A percentile compares a stretch with the other conserved stretches of the same genome.
These are phyloP conservation scores for Zaprionus bogoriensis DNA, from an alignment of 2,888 invertebrate genomes.

Conservation along the genomic window DNA sequence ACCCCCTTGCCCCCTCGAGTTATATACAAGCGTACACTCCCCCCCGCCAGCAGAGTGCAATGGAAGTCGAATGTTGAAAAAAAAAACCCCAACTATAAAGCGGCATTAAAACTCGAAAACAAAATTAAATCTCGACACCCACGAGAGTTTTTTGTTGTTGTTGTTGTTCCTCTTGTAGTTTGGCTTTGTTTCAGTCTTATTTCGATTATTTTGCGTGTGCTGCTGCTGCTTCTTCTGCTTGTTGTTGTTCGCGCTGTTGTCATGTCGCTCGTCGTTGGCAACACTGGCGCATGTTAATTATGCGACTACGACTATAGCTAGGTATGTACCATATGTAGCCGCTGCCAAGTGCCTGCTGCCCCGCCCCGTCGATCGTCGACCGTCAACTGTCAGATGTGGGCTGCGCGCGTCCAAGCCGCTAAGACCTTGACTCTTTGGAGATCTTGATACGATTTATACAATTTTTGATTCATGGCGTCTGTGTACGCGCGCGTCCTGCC, in stretches of 20 bases:
- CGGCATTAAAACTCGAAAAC: slow-evolving; percentile 44
- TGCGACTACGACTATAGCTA: slow-evolving; percentile 40
- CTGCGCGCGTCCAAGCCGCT: slow-evolving; percentile 48
- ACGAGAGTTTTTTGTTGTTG: slow-evolving; percentile 43
- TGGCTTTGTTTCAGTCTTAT: slow-evolving; percentile 10
- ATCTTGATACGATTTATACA: slow-evolving; percentile 71
- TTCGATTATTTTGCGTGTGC: slow-evolving; percentile 23
- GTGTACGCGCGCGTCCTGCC: background rate
- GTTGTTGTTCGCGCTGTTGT: slow-evolving; percentile 39
- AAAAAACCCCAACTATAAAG: slow-evolving; percentile 34
- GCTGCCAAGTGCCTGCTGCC: too few relatives aligned
- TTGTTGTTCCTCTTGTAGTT: slow-evolving; percentile 4
- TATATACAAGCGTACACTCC: slow-evolving; percentile 9
- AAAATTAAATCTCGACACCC: slow-evolving; percentile 59
- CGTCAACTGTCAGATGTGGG: slow-evolving; percentile 42
- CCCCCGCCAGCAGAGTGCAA: slow-evolving; percentile 43
- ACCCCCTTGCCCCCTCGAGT: background rate
- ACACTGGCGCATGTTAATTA: slow-evolving; percentile 73
- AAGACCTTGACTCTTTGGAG: slow-evolving; percentile 72
- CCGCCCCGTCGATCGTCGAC: slow-evolving; percentile 4
- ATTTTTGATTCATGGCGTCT: slow-evolving; percentile 70
- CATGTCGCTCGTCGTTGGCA: slow-evolving; percentile 56
- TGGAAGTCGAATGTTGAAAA: slow-evolving; percentile 28
- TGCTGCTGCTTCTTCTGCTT: slow-evolving; percentile 13
- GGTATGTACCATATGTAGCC: slow-evolving; percentile 15